Base-by-base conservation (phyloP, 2,797 vertebrate genomes). In the Cryptoblepharus egeriae region DNA sequence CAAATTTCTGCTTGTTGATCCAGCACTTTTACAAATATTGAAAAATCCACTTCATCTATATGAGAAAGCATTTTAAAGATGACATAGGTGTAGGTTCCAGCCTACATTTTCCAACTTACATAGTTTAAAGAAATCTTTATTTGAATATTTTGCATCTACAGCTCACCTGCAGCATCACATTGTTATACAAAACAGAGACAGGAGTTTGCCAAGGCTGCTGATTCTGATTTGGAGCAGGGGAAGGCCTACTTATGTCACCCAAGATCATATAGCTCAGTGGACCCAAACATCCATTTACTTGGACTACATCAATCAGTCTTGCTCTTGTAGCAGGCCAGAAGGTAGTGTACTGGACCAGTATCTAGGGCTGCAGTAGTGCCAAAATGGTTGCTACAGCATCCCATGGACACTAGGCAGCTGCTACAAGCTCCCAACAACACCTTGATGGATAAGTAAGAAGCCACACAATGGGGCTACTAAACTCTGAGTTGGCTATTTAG, bases 11-110 rank as follows among this genome's bases (percentile, higher is more conserved):
- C 26, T 80, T 69, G 57, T 7, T 28, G 83, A 4, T 1, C 28
- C 58, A 18, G 65, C 13, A 49, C 10, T 22, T 67, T 81, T 32
- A 74, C 26, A 55, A 30, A 60, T 61, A 72, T 81, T 30, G 1
- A 24, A 85, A 79, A 42, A 74, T 3, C 8, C 70, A 49, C 72
- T 83, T 64, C 28, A 26, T 80, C 58, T 72, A 84, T 79, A 39
- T 24, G 73, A 79, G 22, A 60, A 35, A 77, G 32, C 30, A 35
- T 55, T 84, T 39, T 75, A 71, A 83, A 84, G 79, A 8, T 49
- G 64, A 49, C 32, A 16, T 52, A 30, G 12, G 81, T 28, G 3
- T 9, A 83, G 30, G 78, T 37, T 24, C 63, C 74, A 77, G 88
- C 83, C 67, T 78, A 35, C 7, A 30, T 28, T 22, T 61, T 11